Conservation (phyloP, 2,888 invertebrate species). For the Patella pellucida region DNA sequence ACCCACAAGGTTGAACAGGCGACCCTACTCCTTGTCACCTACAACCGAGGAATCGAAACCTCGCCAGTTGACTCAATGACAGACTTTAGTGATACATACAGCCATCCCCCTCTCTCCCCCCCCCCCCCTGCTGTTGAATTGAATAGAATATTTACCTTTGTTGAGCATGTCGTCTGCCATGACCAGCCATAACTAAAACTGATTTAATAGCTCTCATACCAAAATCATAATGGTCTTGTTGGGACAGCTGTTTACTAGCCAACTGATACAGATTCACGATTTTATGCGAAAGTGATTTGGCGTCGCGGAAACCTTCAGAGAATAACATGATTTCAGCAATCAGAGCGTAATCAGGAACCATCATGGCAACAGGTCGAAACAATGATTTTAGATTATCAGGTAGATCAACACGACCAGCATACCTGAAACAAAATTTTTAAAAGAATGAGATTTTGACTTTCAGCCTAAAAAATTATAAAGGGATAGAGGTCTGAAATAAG, state of each 20-base stretch:
- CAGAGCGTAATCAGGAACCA: slow-evolving; percentile 70
- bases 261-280: slow-evolving; percentile 70
- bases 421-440: slow-evolving; percentile 43
- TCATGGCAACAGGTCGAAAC: slow-evolving; percentile 71
- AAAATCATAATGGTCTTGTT: slow-evolving; percentile 72
- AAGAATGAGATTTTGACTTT: neutral
- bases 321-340: slow-evolving; percentile 71
- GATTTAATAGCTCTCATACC: slow-evolving; percentile 71
- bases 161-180: slow-evolving; percentile 62
- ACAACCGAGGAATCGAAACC: too few relatives aligned
- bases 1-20: too few relatives aligned
- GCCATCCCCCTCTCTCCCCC: too few relatives aligned
- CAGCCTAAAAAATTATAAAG: neutral
- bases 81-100: too few relatives aligned
- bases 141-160: slow-evolving; percentile 45
- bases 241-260: slow-evolving; percentile 69
- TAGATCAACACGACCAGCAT: slow-evolving; percentile 70
- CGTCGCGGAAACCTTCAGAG: slow-evolving; percentile 69
- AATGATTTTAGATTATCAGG: slow-evolving; percentile 71
- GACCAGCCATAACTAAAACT: slow-evolving; percentile 70
- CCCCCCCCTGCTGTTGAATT: too few relatives aligned
- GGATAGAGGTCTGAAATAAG: too few relatives aligned
- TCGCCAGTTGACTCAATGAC: too few relatives aligned
- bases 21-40: too few relatives aligned
- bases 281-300: slow-evolving; percentile 69